phyloP scores from a whole-genome alignment of 2,113 vertebrate genomes.

The Nycticryphes semicollaris region DNA sequence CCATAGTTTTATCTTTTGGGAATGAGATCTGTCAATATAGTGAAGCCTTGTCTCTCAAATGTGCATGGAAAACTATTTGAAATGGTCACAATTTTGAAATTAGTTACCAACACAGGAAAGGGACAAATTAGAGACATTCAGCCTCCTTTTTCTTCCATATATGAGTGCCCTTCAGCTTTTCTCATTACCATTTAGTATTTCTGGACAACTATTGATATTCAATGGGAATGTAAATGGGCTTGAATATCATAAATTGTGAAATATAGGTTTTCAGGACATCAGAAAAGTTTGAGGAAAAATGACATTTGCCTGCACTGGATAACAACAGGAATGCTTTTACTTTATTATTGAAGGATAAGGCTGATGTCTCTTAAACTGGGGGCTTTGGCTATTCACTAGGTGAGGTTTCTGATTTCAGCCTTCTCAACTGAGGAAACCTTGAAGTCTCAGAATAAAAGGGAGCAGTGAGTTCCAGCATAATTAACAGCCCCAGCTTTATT shows the following conservation, averaged over 20 bases:
- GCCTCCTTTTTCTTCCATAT: conserved; percentile 11
- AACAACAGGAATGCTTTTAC: not conserved
- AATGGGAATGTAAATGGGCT: conserved; percentile 45
- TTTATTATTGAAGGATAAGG: not conserved
- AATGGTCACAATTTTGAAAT: not conserved
- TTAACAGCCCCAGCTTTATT: not conserved
- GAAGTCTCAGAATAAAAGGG: not conserved
- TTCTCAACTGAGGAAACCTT: not conserved
- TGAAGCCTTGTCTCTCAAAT: not conserved
- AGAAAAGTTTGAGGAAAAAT: conserved; percentile 39
- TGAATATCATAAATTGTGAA: conserved; percentile 50
- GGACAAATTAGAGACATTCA: conserved; percentile 23
- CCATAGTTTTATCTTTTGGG: conserved; percentile 53
- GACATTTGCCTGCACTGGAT: not conserved
- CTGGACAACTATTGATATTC: conserved; percentile 61
- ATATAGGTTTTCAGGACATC: not conserved
- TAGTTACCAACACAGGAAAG: not conserved
- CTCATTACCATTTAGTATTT: conserved; percentile 42
- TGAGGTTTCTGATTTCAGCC: not conserved
- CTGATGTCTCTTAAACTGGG: not conserved
- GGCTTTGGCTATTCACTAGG: not conserved
- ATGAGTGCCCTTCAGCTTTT: conserved; percentile 52
- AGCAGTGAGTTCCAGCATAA: not conserved
- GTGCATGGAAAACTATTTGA: not conserved
- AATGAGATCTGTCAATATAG: not conserved